Evolutionary conservation across 2,888 invertebrate genomes (phyloP).

Genomic region (Notodonta ziczac): DNA sequence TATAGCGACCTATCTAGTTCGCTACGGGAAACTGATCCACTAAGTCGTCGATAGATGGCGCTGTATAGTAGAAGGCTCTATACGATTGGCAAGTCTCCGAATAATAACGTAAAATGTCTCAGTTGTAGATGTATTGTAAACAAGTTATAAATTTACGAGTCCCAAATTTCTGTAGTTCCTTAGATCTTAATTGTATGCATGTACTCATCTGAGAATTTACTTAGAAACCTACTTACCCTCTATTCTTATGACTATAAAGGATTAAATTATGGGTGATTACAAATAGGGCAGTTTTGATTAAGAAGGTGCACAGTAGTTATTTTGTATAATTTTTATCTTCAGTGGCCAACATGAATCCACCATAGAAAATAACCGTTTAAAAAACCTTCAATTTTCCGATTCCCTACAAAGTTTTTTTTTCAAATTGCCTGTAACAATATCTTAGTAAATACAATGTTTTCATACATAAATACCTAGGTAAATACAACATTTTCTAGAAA

Average conservation of each 20-base stretch:
- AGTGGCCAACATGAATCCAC: background rate
- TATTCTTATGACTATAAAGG: conserved; percentile 16
- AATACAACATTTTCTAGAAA: no score
- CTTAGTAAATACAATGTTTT: no score
- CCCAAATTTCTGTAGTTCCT: conserved; percentile 39
- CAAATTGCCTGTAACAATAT: no score
- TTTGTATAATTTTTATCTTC: background rate
- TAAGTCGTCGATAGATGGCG: no score
- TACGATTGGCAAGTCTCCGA: no score
- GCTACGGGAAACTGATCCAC: no score
- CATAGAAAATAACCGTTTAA: no score
- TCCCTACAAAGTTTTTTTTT: no score
- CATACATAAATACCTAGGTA: no score
- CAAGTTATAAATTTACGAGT: conserved; percentile 37
- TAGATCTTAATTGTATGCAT: conserved; percentile 45
- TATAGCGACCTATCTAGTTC: background rate
- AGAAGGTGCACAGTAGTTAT: background rate
- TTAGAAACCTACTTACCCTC: conserved; percentile 12
- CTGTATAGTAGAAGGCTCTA: no score
- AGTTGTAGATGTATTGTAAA: background rate
- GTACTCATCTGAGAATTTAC: conserved; percentile 27
- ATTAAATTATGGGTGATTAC: background rate
- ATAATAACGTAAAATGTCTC: no score
- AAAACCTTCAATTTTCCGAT: no score
- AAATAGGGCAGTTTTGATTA: background rate